Evolutionary conservation across 2,113 vertebrate species (phyloP), one percentile per base, ranked within the genome.

Genomic region (Alosa alosa): DNA sequence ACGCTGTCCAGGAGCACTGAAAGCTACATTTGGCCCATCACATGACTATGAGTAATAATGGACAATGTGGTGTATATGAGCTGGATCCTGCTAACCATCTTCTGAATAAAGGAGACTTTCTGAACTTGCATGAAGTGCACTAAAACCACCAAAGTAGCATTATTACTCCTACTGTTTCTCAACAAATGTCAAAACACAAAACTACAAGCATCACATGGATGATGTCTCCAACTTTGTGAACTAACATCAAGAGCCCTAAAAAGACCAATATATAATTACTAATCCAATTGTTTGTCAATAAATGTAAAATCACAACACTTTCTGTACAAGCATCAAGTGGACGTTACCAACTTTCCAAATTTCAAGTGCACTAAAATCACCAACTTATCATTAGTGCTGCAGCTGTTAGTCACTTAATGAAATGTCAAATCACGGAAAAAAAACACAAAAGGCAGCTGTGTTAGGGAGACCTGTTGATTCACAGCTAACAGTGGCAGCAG

Each of bases 381-480:
- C 22, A 64, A 25, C 7, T 31, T 68, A 68, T 68, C 25, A 31
- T 68, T 31, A 31, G 6, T 11, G 31, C 64, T 68, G n/a, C 22
- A 68, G 9, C 64, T 31, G 64, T 68, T 68, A 7, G n/a, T 25
- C n/a, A 31, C 64, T 11, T 68, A 31, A 68, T 68, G 10, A 60
- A 68, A 68, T 25, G 64, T 68, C n/a, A 10, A 68, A 68, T 68
- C 64, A 25, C n/a, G n/a, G 5, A 46, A 78, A 78, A 10, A 36
- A 78, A 78, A 78, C 72, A 78, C 72, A 75, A 75, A 75, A 75
- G 68, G 72, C 72, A 78, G 83, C 64, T 84, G 72, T 82, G 31
- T 44, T 47, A 81, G 86, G 86, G 86, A 81, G 85, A 83, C 90
- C 81, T 93, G 91, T 92, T 88, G 87, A 90, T 91, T 93, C 89